Evolutionary conservation across 2,113 vertebrate species (phyloP), one percentile per base, ranked within the genome.

Genomic region (Tamias sibiricus): DNA sequence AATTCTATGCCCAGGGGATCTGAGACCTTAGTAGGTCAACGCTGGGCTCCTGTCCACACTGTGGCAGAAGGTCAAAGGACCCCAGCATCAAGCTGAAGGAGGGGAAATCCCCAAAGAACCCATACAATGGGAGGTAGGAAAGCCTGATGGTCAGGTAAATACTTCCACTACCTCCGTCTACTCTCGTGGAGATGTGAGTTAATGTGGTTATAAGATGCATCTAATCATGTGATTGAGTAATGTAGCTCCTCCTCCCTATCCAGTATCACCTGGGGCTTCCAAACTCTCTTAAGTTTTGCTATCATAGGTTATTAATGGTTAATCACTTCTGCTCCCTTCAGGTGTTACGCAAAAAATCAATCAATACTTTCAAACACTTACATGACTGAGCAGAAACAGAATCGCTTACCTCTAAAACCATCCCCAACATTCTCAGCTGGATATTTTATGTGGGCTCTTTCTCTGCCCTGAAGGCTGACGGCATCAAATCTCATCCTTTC

Each of bases 281-380:
- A 13, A 84, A 95, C 94, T 96, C 95, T 69, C 96, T 62, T 80
- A 77, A 86, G 89, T 96, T 87, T 47, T 94, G 49, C 92, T 96
- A 95, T 98, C 79, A 16, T 71, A 82, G 69, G 74, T 77, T 87
- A 96, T 96, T 85, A 95, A 96, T 97, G 97, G 89, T 98, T 97
- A 96, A 98, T 95, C 92, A 91, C 80, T 95, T 80, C 28, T 94
- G 88, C 96, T 89, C 92, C 71, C 89, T 82, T 90, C 95, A 96
- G 93, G 92, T 86, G 1, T 97, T 95, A 94, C 80, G 76, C 54
- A 97, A 97, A 17, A 12, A 54, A 97, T 96, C 94, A 79, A 16
- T 52, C 49, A 98, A 98, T 98, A 98, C 95, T 98, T 97, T 95
- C 52, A 97, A 97, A 97, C 57, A 87, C 79, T 97, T 96, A 72